These are phyloP conservation scores for Neolamprologus sp. DNA, from an alignment of 2,113 vertebrate species.

Conservation along the genomic window DNA sequence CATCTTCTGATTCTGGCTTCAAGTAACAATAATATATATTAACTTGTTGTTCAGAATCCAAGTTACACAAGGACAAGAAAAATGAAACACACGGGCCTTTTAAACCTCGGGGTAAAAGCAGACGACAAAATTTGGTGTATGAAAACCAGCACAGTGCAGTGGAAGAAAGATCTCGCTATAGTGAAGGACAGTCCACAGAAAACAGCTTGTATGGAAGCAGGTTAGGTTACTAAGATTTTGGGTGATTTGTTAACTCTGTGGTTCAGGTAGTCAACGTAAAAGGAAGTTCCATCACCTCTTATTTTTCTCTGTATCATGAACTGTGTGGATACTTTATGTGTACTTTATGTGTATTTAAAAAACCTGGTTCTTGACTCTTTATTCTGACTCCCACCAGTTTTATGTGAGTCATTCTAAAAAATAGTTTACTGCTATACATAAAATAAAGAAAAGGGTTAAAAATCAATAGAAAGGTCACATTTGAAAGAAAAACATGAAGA, in stretches of 20 bases:
- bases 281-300: fast-evolving
- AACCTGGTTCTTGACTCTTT: not conserved
- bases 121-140: not conserved
- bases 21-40: not conserved
- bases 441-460: fast-evolving
- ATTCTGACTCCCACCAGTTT: not conserved
- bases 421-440: not conserved
- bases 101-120: not conserved
- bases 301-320: not conserved
- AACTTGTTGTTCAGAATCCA: not conserved
- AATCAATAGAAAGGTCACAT: not conserved
- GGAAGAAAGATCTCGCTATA: not conserved
- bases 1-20: not conserved
- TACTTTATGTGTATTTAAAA: no score
- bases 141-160: not conserved
- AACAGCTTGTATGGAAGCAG: not conserved
- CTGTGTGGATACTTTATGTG: not conserved
- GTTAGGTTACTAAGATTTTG: not conserved
- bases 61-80: not conserved
- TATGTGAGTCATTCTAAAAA: fast-evolving
- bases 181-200: not conserved
- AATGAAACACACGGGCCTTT: not conserved
- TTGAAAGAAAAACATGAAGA: not conserved
- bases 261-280: not conserved
- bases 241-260: not conserved